Evolutionary conservation across 2,797 vertebrate species (phyloP).

Genomic region (Sternotherus odoratus): DNA sequence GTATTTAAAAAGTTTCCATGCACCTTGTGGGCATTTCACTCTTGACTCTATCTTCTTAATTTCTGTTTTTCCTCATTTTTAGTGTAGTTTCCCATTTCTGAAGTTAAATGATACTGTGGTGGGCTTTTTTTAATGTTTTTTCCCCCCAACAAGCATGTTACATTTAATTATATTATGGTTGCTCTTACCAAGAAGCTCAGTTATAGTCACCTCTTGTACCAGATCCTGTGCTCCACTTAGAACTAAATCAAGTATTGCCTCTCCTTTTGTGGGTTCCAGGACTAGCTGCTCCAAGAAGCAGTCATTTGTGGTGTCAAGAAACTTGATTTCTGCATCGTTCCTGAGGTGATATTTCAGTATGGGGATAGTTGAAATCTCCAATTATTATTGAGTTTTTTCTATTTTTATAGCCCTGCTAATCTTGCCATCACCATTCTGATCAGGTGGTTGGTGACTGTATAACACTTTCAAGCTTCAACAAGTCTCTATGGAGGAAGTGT

Average conservation of each 20-base stretch:
- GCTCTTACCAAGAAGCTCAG: not conserved
- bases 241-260: not conserved
- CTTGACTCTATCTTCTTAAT: not conserved
- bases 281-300: not conserved
- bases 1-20: not conserved
- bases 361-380: not conserved
- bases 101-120: not conserved
- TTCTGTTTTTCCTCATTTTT: not conserved
- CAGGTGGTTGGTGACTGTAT: not conserved
- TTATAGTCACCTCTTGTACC: not conserved
- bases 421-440: not conserved
- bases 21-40: not conserved
- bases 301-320: not conserved
- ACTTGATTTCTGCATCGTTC: not conserved
- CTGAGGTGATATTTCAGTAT: not conserved
- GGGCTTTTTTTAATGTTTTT: not conserved
- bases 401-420: not conserved
- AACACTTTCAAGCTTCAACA: not conserved
- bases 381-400: not conserved
- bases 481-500: accelerated
- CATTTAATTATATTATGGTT: not conserved
- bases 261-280: not conserved
- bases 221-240: not conserved
- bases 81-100: not conserved
- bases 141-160: not conserved